Percentiles rank a stretch among this genome's conserved stretches.
These are phyloP conservation scores for Eubasilissa splendida DNA, from an alignment of 2,888 invertebrate genomes.

Conservation along the genomic window DNA sequence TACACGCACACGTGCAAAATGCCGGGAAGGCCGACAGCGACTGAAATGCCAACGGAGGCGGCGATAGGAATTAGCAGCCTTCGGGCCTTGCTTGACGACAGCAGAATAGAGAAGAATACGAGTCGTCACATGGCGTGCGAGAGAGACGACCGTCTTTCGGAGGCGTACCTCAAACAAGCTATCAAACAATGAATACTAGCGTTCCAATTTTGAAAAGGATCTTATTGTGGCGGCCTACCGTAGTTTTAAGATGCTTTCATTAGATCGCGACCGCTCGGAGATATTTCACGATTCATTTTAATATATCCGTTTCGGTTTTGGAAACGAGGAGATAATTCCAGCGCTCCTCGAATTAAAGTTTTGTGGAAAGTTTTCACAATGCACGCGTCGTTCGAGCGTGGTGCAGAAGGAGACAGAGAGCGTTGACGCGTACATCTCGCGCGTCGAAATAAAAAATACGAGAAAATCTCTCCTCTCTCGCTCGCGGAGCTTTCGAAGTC, in stretches of 20 bases:
- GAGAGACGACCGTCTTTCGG: conserved; percentile 53
- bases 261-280: no score
- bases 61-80: conserved; percentile 52
- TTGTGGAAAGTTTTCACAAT: conserved; percentile 40
- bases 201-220: conserved; percentile 17
- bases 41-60: conserved; percentile 50
- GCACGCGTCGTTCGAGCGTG: conserved; percentile 33
- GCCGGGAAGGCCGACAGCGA: conserved; percentile 52
- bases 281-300: no score
- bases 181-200: conserved; percentile 1
- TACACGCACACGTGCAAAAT: conserved; percentile 39
- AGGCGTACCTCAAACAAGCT: conserved; percentile 53
- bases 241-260: no score
- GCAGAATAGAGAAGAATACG: conserved; percentile 54
- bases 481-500: conserved; percentile 63
- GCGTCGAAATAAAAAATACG: conserved; percentile 51
- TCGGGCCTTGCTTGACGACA: conserved; percentile 54
- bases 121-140: conserved; percentile 56
- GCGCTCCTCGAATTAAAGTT: conserved; percentile 26
- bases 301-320: no score
- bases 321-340: no score
- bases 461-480: conserved; percentile 63
- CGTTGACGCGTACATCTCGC: conserved; percentile 40
- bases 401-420: conserved; percentile 50
- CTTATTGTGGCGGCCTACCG: no score